Conservation (phyloP, 64 coral and sea anemone genomes). For the Montipora efflorescens region DNA sequence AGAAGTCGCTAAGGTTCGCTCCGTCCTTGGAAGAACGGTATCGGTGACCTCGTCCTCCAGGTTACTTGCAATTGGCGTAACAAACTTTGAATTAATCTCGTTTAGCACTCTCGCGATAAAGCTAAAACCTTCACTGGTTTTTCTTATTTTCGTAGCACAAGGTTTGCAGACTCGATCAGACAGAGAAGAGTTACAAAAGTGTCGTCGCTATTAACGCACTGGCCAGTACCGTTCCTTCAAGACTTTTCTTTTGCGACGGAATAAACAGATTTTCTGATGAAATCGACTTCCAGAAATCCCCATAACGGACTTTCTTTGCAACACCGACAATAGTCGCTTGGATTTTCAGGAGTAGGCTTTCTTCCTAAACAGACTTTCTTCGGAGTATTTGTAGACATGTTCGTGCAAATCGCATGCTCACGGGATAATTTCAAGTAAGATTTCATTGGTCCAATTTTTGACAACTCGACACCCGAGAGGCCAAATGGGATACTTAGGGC, state of each 20-base stretch:
- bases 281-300: constrained; percentile 54
- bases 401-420: too few relatives aligned
- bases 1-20: constrained; percentile 52
- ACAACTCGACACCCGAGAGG: too few relatives aligned
- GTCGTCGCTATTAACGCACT: constrained; percentile 21
- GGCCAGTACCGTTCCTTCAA: constrained; percentile 46
- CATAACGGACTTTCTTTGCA: constrained; percentile 59
- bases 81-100: constrained; percentile 14
- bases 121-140: constrained; percentile 43
- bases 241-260: constrained; percentile 26
- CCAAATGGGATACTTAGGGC: too few relatives aligned
- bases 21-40: constrained; percentile 20
- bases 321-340: constrained; percentile 64
- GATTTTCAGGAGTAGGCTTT: neutral
- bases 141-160: constrained; percentile 67
- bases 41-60: neutral
- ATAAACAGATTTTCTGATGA: constrained; percentile 56
- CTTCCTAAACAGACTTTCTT: neutral
- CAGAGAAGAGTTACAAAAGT: constrained; percentile 11
- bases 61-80: neutral
- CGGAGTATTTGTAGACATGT: neutral
- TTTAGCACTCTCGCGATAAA: constrained; percentile 42
- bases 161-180: constrained; percentile 68
- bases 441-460: too few relatives aligned
- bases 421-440: too few relatives aligned